Percentiles rank a stretch among this genome's conserved stretches.
These are phyloP conservation scores for Drosophila kohkoa DNA, from an alignment of 1,140 invertebrate species.

Conservation along the genomic window DNA sequence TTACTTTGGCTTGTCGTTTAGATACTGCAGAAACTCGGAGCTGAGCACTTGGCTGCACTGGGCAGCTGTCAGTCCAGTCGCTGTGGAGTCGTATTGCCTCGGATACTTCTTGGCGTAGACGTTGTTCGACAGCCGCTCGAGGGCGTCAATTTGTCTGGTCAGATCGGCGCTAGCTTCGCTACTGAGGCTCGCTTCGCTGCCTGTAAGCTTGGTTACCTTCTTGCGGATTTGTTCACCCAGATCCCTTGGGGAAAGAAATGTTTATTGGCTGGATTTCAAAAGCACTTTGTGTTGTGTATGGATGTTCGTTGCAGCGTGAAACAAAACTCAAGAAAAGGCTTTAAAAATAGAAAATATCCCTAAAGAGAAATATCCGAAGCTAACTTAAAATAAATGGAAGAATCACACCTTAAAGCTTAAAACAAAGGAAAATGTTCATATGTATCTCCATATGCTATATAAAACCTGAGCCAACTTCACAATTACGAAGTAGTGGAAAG, in stretches of 20 bases:
- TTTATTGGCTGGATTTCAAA: conserved; percentile 31
- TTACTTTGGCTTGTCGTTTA: conserved; percentile 85
- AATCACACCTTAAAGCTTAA: too few species aligned
- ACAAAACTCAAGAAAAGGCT: background rate
- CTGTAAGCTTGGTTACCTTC: conserved; percentile 88
- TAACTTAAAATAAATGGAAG: too few species aligned
- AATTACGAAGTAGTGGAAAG: background rate
- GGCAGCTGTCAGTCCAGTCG: conserved; percentile 89
- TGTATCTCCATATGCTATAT: background rate
- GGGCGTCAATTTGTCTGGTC: conserved; percentile 88
- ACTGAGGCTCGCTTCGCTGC: conserved; percentile 86
- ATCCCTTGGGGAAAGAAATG: conserved; percentile 87
- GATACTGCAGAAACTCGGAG: conserved; percentile 88
- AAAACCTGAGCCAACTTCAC: background rate
- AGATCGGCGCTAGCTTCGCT: conserved; percentile 87
- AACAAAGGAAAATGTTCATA: background rate
- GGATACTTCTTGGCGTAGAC: conserved; percentile 89
- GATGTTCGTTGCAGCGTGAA: conserved; percentile 57
- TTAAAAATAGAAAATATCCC: background rate
- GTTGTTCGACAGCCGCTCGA: conserved; percentile 90
- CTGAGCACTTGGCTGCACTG: conserved; percentile 90
- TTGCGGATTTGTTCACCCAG: conserved; percentile 90
- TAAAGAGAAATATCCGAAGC: background rate
- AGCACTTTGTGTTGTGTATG: conserved; percentile 4
- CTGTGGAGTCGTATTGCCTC: conserved; percentile 86